phyloP scores from a whole-genome alignment of 2,797 vertebrate species.

The Chanos chanos region DNA sequence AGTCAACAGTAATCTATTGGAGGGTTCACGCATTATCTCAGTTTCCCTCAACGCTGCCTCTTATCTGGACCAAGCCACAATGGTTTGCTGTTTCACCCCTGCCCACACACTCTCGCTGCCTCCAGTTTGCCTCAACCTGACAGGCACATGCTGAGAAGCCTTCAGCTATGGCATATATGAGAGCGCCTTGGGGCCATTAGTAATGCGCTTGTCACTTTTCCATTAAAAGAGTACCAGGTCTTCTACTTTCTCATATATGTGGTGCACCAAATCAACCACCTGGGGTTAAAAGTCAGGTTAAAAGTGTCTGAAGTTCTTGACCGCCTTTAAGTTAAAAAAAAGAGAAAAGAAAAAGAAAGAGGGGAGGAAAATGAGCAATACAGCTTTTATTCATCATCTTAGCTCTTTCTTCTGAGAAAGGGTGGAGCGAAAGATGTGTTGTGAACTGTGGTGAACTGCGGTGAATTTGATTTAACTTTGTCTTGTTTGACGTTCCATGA shows the following conservation, averaged over 20 bases:
- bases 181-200: neutral
- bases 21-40: slow-evolving; percentile 24
- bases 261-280: neutral
- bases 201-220: slow-evolving; percentile 9
- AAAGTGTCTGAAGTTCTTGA: too few relatives aligned
- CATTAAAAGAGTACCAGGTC: neutral
- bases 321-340: neutral
- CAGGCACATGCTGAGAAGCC: neutral
- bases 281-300: neutral
- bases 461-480: slow-evolving; percentile 26
- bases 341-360: neutral
- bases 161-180: neutral
- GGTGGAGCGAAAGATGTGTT: slow-evolving; percentile 19
- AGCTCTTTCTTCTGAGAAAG: slow-evolving; percentile 31
- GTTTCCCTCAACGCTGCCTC: slow-evolving; percentile 2
- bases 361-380: neutral
- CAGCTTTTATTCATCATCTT: neutral
- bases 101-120: slow-evolving; percentile 52
- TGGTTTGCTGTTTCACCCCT: slow-evolving; percentile 51
- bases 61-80: slow-evolving; percentile 1
- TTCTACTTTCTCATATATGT: neutral
- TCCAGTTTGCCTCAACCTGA: neutral
- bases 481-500: slow-evolving; percentile 8
- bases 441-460: slow-evolving; percentile 19
- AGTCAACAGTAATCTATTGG: neutral